Base-by-base conservation (phyloP, 2,113 vertebrate genomes). In the Hydrochoerus hydrochaeris region DNA sequence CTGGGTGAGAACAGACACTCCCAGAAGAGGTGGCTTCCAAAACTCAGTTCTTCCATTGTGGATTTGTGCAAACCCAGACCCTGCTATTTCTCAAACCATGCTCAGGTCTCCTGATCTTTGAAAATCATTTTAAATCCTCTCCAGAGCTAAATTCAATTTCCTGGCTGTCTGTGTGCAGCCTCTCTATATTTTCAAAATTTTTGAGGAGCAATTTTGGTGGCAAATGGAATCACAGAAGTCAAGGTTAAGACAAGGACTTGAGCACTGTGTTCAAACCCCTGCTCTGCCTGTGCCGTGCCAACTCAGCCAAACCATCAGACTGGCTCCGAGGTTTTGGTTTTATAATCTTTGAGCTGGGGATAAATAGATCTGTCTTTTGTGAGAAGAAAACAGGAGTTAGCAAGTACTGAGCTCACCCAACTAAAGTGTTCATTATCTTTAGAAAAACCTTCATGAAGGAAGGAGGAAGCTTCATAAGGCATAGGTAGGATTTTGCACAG, bases 21-120 rank as follows among this genome's bases (percentile, higher is more conserved):
- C 35, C 80, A 0, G 2, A 30, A 69, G 49, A 90, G 26, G 10
- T 44, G 38, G 7, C 19, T 1, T 16, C 35, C 3, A 11, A 7
- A 4, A 60, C 35, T 26, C 60, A 16, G 69, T 20, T 38, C 26
- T 24, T 0, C 2, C 9, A 32, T 94, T 8, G 4, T 0, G 6
- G 46, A 60, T 54, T 52, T 10, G 7, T 35, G 82, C 22, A 9
- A 62, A 58, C 3, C 5, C 49, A 93, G 44, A 26, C 44, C 49
- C 57, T 81, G 22, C n/a, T 19, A 19, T 52, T 63, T 95, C 94
- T 67, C 28, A 81, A 95, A 54, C 92, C 57, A 91, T 83, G 7
- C 38, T 95, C 80, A 93, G 44, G 84, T 60, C 46, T 96, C 28
- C 44, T 71, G 19, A 41, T 60, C 85, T 96, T 71, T 38, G 11